Evolutionary conservation across 2,888 invertebrate species (phyloP), one percentile per base, ranked within the genome.

Genomic region (Thymelicus acteon): DNA sequence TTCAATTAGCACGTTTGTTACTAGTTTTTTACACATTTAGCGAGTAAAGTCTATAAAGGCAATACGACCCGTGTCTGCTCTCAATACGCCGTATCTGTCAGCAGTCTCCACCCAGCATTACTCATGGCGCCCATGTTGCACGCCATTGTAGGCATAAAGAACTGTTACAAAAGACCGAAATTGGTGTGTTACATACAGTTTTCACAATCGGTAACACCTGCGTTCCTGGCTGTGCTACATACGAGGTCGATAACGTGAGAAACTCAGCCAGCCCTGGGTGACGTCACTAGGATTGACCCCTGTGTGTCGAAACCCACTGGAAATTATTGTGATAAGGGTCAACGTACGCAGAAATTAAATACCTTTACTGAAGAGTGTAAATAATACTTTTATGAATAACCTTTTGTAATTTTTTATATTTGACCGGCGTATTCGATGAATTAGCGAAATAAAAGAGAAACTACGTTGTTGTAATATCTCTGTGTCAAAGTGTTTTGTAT

Each of bases 31-130:
- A 60, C 47, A 15, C 13, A 10, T 31, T 62, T 52, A 66, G 31
- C 65, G 24, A 66, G 47, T 66, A 58, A 66, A 66, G 37, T 19
- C 48, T 48, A 31, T 66, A 60, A 60, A 48, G 67, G 60, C 40
- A 52, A 60, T 52, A 19, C n/a, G 60, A 37, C 60, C 52, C 52
- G 60, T 48, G 39, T 24, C 24, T 67, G 65, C 40, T 65, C 67
- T 49, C 67, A 48, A 60, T 67, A 65, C 37, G 44, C 65, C 60
- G 52, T 60, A 24, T 52, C 7, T 13, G 67, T 60, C 37, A n/a
- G 24, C 24, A 44, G 57, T 67, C 12, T 49, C 60, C 49, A 60
- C 44, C 57, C 52, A 64, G 19, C 37, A 67, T 67, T 67, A 60
- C 48, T 67, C 60, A 48, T 60, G 37, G 10, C 60, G 15, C 19